Evolutionary conservation across 1,140 invertebrate genomes (phyloP).

Genomic region (Drepana arcuata): DNA sequence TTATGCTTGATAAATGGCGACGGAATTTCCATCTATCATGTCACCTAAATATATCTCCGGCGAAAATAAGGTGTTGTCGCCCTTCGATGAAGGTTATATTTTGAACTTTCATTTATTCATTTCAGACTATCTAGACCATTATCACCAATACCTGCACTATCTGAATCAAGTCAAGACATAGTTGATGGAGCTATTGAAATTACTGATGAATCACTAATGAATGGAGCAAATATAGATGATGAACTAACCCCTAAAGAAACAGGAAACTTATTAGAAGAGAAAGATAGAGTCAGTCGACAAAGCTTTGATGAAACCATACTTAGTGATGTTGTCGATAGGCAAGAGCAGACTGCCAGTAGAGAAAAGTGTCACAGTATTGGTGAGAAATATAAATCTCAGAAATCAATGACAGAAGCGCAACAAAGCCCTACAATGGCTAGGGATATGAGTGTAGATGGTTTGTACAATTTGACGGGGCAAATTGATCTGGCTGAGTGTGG

Average conservation of each 20-base stretch:
- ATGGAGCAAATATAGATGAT: constrained; percentile 45
- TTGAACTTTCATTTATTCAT: too few relatives aligned
- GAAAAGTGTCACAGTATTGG: constrained; percentile 68
- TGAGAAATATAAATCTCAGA: constrained; percentile 63
- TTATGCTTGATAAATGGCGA: too few relatives aligned
- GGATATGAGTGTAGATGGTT: constrained; percentile 69
- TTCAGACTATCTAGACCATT: constrained; percentile 82
- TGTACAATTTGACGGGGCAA: constrained; percentile 71
- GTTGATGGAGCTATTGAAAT: constrained; percentile 37
- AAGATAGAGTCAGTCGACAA: constrained; percentile 56
- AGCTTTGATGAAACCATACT: constrained; percentile 59
- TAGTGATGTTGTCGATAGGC: constrained; percentile 41
- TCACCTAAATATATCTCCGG: too few relatives aligned
- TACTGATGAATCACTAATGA: constrained; percentile 39
- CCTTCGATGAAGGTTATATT: too few relatives aligned
- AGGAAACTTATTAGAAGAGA: constrained; percentile 58
- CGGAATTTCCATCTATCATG: too few relatives aligned
- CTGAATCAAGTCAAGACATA: constrained; percentile 14
- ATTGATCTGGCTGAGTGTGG: constrained; percentile 84
- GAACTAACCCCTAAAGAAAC: constrained; percentile 54
- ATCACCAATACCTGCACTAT: constrained; percentile 78
- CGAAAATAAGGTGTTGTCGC: too few relatives aligned
- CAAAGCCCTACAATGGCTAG: constrained; percentile 66
- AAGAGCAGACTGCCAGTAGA: constrained; percentile 42
- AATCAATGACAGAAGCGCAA: constrained; percentile 50